A percentile compares a stretch with the other conserved stretches of the same genome.
Evolutionary conservation across 37 sponge, comb jelly and placozoan genomes (phyloP).

Genomic region (Agelas oroides): DNA sequence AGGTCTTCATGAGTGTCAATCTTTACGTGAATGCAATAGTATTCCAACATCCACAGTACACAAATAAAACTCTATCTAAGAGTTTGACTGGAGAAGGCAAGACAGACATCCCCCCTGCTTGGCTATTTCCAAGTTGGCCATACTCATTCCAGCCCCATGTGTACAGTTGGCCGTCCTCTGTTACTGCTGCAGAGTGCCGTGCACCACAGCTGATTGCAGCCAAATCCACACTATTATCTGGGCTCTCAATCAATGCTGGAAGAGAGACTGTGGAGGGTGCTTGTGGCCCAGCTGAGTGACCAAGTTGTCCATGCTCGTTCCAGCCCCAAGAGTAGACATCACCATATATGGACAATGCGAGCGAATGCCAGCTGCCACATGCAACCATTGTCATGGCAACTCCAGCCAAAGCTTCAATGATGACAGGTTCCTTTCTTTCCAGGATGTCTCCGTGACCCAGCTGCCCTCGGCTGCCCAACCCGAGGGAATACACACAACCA

Average conservation of each 20-base stretch:
- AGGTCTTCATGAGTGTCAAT: neutral
- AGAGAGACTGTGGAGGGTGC: slow-evolving; percentile 25
- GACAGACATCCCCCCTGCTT: neutral
- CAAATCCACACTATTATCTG: slow-evolving; percentile 21
- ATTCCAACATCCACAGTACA: slow-evolving; percentile 47
- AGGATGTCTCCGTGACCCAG: slow-evolving; percentile 83
- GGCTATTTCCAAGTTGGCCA: slow-evolving; percentile 65
- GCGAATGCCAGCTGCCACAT: slow-evolving; percentile 69
- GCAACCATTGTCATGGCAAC: slow-evolving; percentile 39
- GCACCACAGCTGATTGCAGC: slow-evolving; percentile 47
- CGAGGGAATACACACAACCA: slow-evolving; percentile 53
- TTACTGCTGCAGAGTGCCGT: slow-evolving; percentile 67
- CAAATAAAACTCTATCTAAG: neutral
- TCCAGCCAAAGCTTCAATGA: slow-evolving; percentile 67
- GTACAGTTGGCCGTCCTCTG: slow-evolving; percentile 45
- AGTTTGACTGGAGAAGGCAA: neutral
- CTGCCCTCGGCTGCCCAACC: slow-evolving; percentile 68
- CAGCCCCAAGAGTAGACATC: slow-evolving; percentile 87
- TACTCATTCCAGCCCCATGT: slow-evolving; percentile 85
- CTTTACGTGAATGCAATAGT: slow-evolving; percentile 11
- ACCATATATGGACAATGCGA: slow-evolving; percentile 57
- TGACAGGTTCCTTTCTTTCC: slow-evolving; percentile 27
- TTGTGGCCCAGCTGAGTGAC: slow-evolving; percentile 34
- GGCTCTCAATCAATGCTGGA: slow-evolving; percentile 56
- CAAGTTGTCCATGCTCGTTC: slow-evolving; percentile 67